Conservation (phyloP, 64 coral and sea anemone species). For the Stichodactyla helianthus region DNA sequence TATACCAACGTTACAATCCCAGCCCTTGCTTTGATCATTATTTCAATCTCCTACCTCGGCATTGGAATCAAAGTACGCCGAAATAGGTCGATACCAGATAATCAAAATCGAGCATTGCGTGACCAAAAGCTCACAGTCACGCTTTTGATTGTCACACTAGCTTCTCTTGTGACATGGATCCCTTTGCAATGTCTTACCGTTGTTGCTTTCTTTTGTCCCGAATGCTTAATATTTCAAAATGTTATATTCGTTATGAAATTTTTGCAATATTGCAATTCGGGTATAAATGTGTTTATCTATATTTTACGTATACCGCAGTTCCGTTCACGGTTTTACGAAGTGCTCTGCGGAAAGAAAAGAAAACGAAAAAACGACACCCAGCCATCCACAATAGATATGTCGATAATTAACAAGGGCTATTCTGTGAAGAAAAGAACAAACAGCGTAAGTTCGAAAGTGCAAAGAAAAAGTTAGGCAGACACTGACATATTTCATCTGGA, state of each 20-base stretch:
- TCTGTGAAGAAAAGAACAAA: neutral
- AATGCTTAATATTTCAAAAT: neutral
- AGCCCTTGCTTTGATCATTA: neutral
- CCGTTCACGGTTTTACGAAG: neutral
- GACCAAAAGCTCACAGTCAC: conserved; percentile 4
- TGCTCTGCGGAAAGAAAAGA: neutral
- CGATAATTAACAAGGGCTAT: neutral
- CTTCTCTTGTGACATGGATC: neutral
- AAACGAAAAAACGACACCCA: neutral
- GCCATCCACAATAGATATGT: neutral
- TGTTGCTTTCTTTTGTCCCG: neutral
- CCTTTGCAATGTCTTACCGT: neutral
- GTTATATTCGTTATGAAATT: neutral
- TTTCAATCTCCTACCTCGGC: neutral
- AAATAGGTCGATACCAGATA: neutral
- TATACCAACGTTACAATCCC: neutral
- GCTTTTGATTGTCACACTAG: conserved; percentile 8
- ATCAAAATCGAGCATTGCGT: conserved; percentile 1
- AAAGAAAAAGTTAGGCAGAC: too few species aligned
- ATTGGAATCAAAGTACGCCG: neutral
- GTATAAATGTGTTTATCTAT: conserved; percentile 13
- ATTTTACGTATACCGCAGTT: neutral
- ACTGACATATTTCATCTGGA: too few species aligned
- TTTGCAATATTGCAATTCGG: neutral
- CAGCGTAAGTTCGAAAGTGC: neutral